Evolutionary conservation across 2,888 invertebrate species (phyloP).

Genomic region (Steinernema hermaphroditum): DNA sequence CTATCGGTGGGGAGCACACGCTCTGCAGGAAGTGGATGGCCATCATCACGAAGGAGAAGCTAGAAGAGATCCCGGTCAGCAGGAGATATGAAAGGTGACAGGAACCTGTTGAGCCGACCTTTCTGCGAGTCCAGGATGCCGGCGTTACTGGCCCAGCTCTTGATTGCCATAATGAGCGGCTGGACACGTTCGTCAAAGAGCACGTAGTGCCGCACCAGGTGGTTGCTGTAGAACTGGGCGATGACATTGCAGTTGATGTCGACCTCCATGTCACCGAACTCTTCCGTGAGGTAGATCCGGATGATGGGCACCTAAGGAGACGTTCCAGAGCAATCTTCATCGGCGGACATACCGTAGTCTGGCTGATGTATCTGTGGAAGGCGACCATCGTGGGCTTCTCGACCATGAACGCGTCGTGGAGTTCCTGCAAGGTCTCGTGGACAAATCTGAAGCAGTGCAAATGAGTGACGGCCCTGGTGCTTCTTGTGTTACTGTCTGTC

Average conservation of each 20-base stretch:
- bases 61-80: neutral
- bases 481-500: too few species aligned
- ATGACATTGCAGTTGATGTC: conserved; percentile 21
- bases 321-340: neutral
- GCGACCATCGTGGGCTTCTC: neutral
- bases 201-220: conserved; percentile 8
- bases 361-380: neutral
- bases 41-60: conserved; percentile 27
- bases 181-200: neutral
- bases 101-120: neutral
- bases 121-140: neutral
- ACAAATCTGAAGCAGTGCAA: neutral
- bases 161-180: conserved; percentile 1
- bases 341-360: neutral
- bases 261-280: neutral
- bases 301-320: conserved; percentile 3
- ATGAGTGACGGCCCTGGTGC: neutral
- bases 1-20: conserved; percentile 4
- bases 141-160: neutral
- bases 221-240: neutral
- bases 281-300: neutral
- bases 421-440: neutral
- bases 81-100: neutral
- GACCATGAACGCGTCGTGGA: neutral
- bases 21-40: conserved; percentile 22